Conservation (phyloP, 2,113 vertebrate genomes). For the Telmatochromis sp. region DNA sequence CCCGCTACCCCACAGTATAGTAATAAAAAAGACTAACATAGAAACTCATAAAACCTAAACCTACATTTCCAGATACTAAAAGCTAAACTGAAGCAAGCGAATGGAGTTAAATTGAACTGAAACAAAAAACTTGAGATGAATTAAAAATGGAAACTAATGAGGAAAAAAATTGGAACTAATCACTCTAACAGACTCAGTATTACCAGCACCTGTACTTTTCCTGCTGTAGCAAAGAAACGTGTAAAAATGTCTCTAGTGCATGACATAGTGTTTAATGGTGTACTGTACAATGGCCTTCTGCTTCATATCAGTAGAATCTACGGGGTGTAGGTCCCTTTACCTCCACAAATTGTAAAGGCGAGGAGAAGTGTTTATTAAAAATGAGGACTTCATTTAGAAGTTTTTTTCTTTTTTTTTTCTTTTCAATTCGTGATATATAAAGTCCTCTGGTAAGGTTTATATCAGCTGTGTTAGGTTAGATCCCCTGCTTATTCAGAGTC, state of each 20-base stretch:
- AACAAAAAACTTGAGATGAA: background rate
- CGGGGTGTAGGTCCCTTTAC: background rate
- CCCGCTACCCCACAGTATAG: background rate
- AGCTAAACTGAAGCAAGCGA: background rate
- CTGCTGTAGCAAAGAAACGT: background rate
- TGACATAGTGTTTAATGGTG: background rate
- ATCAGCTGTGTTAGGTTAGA: background rate
- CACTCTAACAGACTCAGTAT: background rate
- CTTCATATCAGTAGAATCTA: background rate
- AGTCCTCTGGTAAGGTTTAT: background rate
- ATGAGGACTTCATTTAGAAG: background rate
- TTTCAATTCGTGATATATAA: background rate
- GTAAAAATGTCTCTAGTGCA: background rate
- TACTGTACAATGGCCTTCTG: background rate
- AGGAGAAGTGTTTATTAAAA: background rate
- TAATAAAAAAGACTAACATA: background rate
- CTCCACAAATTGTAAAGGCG: background rate
- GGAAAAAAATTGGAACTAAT: background rate
- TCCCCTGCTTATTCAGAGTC: background rate
- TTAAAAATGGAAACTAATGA: background rate
- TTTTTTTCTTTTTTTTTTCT: background rate
- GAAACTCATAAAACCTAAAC: background rate
- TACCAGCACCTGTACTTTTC: background rate
- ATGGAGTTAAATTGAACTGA: background rate
- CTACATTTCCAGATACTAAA: background rate